These are phyloP conservation scores for Pycnomerus fuliginosus DNA, from an alignment of 2,888 invertebrate genomes.

Conservation along the genomic window DNA sequence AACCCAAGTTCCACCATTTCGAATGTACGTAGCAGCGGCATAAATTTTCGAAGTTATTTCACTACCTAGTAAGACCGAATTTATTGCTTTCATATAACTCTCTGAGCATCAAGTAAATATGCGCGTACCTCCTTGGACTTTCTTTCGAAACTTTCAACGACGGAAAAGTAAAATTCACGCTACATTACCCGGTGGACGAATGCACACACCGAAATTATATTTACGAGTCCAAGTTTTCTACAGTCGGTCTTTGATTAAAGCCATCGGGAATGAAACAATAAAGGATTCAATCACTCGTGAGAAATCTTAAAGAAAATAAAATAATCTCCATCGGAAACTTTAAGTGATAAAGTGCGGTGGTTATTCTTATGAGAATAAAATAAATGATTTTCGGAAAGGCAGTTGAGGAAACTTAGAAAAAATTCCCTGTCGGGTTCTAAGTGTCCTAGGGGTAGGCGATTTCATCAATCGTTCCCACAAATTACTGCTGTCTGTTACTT, in stretches of 20 bases:
- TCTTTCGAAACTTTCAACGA: slow-evolving; percentile 7
- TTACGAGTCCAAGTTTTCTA: slow-evolving; percentile 6
- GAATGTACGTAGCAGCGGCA: slow-evolving; percentile 6
- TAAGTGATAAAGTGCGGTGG: slow-evolving; percentile 4
- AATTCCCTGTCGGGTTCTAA: neutral
- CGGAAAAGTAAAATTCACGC: neutral
- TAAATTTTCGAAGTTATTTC: slow-evolving; percentile 8
- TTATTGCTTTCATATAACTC: slow-evolving; percentile 9
- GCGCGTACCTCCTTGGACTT: too few relatives aligned
- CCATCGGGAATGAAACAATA: slow-evolving; percentile 8
- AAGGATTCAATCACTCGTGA: slow-evolving; percentile 3
- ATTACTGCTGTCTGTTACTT: slow-evolving; percentile 16
- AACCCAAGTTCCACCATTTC: too few relatives aligned
- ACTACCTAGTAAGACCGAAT: slow-evolving; percentile 7
- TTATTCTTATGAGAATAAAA: slow-evolving; percentile 1
- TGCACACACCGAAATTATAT: slow-evolving; percentile 7
- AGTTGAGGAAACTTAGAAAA: neutral
- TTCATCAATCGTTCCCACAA: slow-evolving; percentile 11
- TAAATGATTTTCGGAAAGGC: slow-evolving; percentile 5
- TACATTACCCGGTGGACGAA: slow-evolving; percentile 2
- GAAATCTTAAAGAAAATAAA: slow-evolving; percentile 5
- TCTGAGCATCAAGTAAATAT: slow-evolving; percentile 8
- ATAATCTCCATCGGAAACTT: slow-evolving; percentile 1
- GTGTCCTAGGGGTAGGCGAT: slow-evolving; percentile 1
- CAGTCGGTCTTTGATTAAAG: slow-evolving; percentile 4